A percentile compares a stretch with the other conserved stretches of the same genome.
These are phyloP conservation scores for Psephotus haematonotus DNA, from an alignment of 2,113 vertebrate species.

Conservation along the genomic window DNA sequence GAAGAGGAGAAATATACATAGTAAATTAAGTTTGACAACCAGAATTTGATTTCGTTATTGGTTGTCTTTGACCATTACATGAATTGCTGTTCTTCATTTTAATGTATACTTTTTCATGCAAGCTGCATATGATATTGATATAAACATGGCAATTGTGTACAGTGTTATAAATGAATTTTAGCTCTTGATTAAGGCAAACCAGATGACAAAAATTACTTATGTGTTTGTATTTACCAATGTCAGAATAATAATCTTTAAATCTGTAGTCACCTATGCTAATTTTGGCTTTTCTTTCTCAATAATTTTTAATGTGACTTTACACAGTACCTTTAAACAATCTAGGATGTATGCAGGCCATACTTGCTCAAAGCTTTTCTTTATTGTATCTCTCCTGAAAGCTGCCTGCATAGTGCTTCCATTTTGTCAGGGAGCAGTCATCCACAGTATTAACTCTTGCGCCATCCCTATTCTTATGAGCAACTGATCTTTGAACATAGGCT, in stretches of 20 bases:
- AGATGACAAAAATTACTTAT: slow-evolving; percentile 75
- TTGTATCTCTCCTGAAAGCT: not conserved
- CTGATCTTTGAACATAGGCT: not conserved
- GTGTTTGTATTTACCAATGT: slow-evolving; percentile 48
- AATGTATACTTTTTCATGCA: slow-evolving; percentile 79
- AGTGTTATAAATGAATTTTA: slow-evolving; percentile 82
- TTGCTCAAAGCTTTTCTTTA: not conserved
- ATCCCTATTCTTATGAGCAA: not conserved
- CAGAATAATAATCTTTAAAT: slow-evolving; percentile 14
- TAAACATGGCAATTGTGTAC: slow-evolving; percentile 76
- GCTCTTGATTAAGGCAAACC: slow-evolving; percentile 87
- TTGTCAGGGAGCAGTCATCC: not conserved
- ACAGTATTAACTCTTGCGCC: not conserved
- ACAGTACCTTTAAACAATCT: not conserved
- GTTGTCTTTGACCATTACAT: slow-evolving; percentile 93
- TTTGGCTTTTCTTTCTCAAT: not conserved
- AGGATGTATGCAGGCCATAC: not conserved
- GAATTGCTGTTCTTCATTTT: slow-evolving; percentile 91
- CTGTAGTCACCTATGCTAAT: slow-evolving; percentile 20
- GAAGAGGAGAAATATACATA: slow-evolving; percentile 82
- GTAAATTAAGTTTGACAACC: slow-evolving; percentile 99
- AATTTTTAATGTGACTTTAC: not conserved
- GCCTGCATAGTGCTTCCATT: slow-evolving; percentile 1
- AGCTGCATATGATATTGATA: slow-evolving; percentile 76
- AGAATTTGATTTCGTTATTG: slow-evolving; percentile 89